Base-by-base conservation (phyloP, 1,140 invertebrate species). In the Trichogramma pretiosum region DNA sequence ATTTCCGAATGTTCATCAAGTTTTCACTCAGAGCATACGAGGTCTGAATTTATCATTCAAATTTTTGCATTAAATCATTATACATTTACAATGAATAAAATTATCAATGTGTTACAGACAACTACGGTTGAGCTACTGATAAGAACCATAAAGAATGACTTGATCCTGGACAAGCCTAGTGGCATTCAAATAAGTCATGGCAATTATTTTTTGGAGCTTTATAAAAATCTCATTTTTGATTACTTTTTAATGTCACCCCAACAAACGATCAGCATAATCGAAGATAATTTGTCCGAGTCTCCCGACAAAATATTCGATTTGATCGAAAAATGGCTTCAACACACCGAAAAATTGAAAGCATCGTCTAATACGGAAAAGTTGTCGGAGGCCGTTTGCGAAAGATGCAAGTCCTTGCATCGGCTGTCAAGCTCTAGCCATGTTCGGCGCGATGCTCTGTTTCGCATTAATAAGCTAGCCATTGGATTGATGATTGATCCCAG, bases 211-310 rank as follows among this genome's bases (percentile, higher is more conserved):
- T 46, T 41, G 26, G 58, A 53, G 22, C 58, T 44, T 9, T 72
- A 67, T 30, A 58, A 59, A 41, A 33, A 32, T 16, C 38, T 54
- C 1, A 56, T 74, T 14, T 62, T 62, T 37, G 30, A 13, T 5
- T 61, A 51, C 32, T 50, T 68, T 30, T 37, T 68, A 13, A 54
- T 41, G 22, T 53, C 65, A 5, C 11, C 50, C 2, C n/a, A 34
- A 8, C 22, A 54, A 35, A 61, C 65, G 4, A 49, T 65, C n/a
- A 17, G 40, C 34, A 43, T 62, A 13, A 24, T 67, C 3, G 50
- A 57, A 9, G 16, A 56, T 19, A 23, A 54, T 5, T 41, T 63
- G n/a, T 22, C 11, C 28, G 18, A 54, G 11, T 38, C 52, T 43
- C 28, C 59, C 0, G 48, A 57, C 4, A 45, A 55, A 14, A 32